Evolutionary conservation across 35 echinoderm and acorn worm genomes (phyloP), one percentile per base, ranked within the genome.

Genomic region (Nesometra sesokonis): DNA sequence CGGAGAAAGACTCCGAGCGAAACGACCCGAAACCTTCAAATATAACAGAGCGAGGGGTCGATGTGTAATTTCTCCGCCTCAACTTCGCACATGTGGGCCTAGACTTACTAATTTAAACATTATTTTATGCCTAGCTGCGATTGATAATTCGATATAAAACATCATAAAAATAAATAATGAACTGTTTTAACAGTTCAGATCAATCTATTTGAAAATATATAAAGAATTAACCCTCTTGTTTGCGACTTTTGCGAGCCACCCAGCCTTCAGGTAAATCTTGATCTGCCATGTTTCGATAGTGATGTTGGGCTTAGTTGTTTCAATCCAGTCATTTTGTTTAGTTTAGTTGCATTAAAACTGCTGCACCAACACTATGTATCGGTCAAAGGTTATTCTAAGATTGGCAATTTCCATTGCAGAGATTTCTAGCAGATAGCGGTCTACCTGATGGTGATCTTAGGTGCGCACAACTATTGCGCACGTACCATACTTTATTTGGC

Each of bases 211-310:
- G 2, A 85, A 85, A 3, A 52, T 78, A 15, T 33, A 33, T 31
- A 32, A 67, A 31, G 3, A 35, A 77, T 47, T 77, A 33, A 89
- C 88, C 88, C 11, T 83, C 78, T 35, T 77, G 32, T 57, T 57
- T 89, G 9, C 82, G 46, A 47, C 88, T 89, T 33, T 67, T 17
- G 5, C 88, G 81, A 29, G 39, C 46, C 32, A 84, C 88, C 88
- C 88, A 89, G 0, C 88, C 88, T 78, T 89, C 88, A 8, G 88
- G 88, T 77, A 89, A 78, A 82, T 89, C 81, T 47, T 84, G 52
- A 27, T 67, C 52, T 67, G 52, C 52, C 52, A 67, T 67, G 52
- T 67, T 67, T 67, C 52, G 52, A 67, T 5, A 67, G 52, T 67
- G 9, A 19, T 2, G 52, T 13, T 67, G 52, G 38, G 15, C 38